Conservation (phyloP, 1,140 invertebrate species). For the Drosophila orosa region DNA sequence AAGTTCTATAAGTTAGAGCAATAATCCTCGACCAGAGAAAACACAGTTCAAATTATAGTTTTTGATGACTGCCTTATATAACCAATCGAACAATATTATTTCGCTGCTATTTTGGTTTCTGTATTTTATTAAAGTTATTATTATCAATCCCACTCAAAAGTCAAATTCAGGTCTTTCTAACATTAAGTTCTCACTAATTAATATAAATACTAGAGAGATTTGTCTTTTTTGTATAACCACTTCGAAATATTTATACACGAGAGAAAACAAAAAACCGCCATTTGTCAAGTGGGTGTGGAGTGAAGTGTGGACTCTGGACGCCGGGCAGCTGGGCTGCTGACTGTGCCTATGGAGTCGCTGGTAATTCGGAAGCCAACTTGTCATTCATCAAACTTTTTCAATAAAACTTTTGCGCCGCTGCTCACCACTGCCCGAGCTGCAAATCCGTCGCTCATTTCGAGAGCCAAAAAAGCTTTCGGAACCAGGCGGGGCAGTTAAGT, state of each 20-base stretch:
- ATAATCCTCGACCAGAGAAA: too few species aligned
- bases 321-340: not conserved
- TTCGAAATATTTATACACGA: conserved; percentile 75
- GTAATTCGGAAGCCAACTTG: conserved; percentile 51
- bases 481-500: conserved; percentile 1
- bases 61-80: too few species aligned
- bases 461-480: conserved; percentile 22
- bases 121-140: conserved; percentile 16
- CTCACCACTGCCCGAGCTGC: conserved; percentile 49
- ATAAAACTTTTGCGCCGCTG: conserved; percentile 71
- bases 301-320: not conserved
- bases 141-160: not conserved
- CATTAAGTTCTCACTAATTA: conserved; percentile 63
- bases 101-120: conserved; percentile 3
- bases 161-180: conserved; percentile 43
- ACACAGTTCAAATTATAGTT: too few species aligned
- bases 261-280: conserved; percentile 49
- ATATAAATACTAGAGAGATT: conserved; percentile 63
- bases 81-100: conserved; percentile 11
- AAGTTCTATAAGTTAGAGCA: too few species aligned
- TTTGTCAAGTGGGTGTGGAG: conserved; percentile 17
- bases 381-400: conserved; percentile 81
- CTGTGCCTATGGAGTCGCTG: not conserved
- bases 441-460: conserved; percentile 60
- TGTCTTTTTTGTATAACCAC: conserved; percentile 57